Evolutionary conservation across 2,888 invertebrate species (phyloP).

Genomic region (Ligdia adustata): DNA sequence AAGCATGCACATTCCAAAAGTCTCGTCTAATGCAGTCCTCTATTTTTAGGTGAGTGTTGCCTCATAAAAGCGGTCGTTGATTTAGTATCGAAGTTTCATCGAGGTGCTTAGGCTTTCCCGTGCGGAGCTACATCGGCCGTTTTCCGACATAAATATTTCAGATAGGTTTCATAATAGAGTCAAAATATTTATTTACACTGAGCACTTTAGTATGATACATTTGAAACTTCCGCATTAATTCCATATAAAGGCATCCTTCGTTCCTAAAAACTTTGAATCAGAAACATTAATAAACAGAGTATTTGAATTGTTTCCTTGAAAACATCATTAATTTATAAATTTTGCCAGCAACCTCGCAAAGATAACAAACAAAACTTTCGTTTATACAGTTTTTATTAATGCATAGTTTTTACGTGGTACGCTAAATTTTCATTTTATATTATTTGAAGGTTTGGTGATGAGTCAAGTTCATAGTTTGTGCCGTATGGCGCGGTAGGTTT

Average conservation of each 20-base stretch:
- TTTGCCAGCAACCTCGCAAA: neutral
- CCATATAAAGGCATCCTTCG: too few relatives aligned
- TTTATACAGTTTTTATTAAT: neutral
- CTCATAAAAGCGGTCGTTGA: conserved; percentile 28
- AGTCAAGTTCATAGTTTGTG: conserved; percentile 34
- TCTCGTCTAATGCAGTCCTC: conserved; percentile 27
- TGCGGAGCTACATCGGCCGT: conserved; percentile 15
- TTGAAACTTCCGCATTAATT: conserved; percentile 7
- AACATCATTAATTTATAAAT: neutral
- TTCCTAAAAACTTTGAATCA: too few relatives aligned
- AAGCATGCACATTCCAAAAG: conserved; percentile 27
- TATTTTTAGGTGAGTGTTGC: conserved; percentile 32
- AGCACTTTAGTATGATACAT: too few relatives aligned
- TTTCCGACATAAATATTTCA: conserved; percentile 34
- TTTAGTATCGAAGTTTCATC: conserved; percentile 33
- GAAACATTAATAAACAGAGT: too few relatives aligned
- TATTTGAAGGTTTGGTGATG: conserved; percentile 25
- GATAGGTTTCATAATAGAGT: conserved; percentile 5
- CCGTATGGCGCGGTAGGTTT: conserved; percentile 28
- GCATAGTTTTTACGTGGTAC: conserved; percentile 7
- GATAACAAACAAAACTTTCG: conserved; percentile 1
- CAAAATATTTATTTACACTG: too few relatives aligned
- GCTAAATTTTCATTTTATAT: conserved; percentile 12
- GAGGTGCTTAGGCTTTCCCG: conserved; percentile 32
- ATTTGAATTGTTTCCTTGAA: too few relatives aligned